Evolutionary conservation across 1,140 invertebrate species (phyloP), one percentile per base, ranked within the genome.

Genomic region (Hylaeus anthracinus): DNA sequence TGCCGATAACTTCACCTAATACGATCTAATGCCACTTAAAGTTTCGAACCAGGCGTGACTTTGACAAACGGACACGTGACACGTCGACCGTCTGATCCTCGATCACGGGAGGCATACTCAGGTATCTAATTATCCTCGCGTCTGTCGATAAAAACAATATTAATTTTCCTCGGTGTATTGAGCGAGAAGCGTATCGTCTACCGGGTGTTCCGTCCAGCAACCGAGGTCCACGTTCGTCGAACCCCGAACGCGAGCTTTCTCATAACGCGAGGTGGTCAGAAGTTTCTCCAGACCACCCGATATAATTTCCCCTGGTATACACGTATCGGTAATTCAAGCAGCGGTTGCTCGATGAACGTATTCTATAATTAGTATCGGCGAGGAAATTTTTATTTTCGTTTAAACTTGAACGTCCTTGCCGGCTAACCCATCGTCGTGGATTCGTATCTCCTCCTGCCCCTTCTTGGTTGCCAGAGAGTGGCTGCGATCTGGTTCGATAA

Each of bases 361-460:
- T 92, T 92, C 92, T 93, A 93, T 93, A 93, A 93, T 93, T 93
- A 93, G 91, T 92, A 86, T 79, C 87, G 88, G 82, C 84, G 84
- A 79, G 83, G 74, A 83, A 79, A 92, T 91, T 93, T 92, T 93
- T 93, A 93, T 93, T 93, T 93, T 93, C 88, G 89, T 90, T 93
- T 92, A 92, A 92, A 93, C 91, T 93, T 92, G 92, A 92, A 90
- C 90, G 92, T 93, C 92, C 92, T 93, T 92, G 91, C 86, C 80
- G 78, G 73, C 71, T 56, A 79, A 65, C 55, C 69, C 53, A 72
- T 43, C 70, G 79, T 77, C 79, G 65, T 61, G 58, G 45, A 85
- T 82, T 67, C 77, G 74, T 51, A 63, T 78, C 64, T n/a, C 53
- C 39, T 15, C 51, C 43, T 60, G 71, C 37, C 60, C 63, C 43